Conservation (phyloP, 2,797 vertebrate species). For the Harpagifer antarcticus region DNA sequence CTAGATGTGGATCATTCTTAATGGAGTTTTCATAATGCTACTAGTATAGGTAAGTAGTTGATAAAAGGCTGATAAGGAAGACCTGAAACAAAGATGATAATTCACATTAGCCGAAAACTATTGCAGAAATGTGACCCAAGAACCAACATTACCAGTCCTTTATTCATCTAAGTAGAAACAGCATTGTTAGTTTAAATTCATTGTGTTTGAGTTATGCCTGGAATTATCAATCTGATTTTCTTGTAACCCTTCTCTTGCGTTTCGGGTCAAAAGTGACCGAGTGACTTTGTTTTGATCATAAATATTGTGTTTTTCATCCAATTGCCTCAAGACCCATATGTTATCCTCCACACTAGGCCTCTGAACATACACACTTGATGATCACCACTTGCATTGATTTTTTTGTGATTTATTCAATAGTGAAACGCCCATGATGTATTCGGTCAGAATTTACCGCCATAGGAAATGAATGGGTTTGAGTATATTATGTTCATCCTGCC, state of each 20-base stretch:
- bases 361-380: too few relatives aligned
- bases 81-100: background rate
- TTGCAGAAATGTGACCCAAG: background rate
- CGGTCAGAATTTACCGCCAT: too few relatives aligned
- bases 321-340: too few relatives aligned
- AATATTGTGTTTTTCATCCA: too few relatives aligned
- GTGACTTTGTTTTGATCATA: too few relatives aligned
- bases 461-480: too few relatives aligned
- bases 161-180: background rate
- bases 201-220: slow-evolving; percentile 2
- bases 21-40: background rate
- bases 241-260: background rate
- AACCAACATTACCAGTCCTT: background rate
- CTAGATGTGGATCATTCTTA: background rate
- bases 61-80: background rate
- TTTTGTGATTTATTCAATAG: too few relatives aligned
- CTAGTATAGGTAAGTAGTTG: background rate
- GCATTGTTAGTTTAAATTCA: background rate
- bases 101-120: background rate
- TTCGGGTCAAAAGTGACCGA: too few relatives aligned
- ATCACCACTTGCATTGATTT: too few relatives aligned
- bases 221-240: background rate
- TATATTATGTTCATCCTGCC: too few relatives aligned
- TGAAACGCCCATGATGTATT: too few relatives aligned
- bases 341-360: too few relatives aligned